Base-by-base conservation (phyloP, 2,113 vertebrate genomes). In the Ramphastos sulfuratus region DNA sequence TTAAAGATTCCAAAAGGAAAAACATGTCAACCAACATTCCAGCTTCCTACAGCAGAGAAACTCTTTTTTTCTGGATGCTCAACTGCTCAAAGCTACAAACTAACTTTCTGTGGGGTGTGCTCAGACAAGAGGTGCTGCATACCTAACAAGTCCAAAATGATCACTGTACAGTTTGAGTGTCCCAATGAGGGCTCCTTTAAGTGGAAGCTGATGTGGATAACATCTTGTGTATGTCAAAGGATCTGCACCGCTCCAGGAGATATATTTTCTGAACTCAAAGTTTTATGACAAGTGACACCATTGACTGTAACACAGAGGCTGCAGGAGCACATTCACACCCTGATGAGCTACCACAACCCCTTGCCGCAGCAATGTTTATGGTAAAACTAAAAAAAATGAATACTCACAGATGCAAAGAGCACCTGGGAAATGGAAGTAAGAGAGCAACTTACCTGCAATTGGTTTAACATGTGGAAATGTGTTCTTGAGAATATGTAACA, bases 131-230 rank as follows among this genome's bases (percentile, higher is more conserved):
- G 98, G 94, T 99, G 99, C 96, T 99, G 99, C 37, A 66, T 98
- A 56, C 99, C 99, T 37, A 99, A 98, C 60, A 98, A 98, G 89
- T 99, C 99, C 28, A 97, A 91, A 89, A 98, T 98, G 95, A 98
- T 99, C 90, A 98, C 98, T 5, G 92, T 99, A 55, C 96, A 98
- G 90, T 99, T 99, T 86, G 98, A 97, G 24, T 99, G 99, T 80
- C 98, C 98, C 60, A 97, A 94, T 0, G 98, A 98, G 94, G 96
- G 97, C 55, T 98, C 79, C 27, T 98, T 98, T n/a, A 97, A 96
- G 76, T 99, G 99, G 99, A 99, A 98, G 97, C 99, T 99, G 98
- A 98, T 99, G 97, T 99, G 98, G 99, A 98, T 99, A 90, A 99
- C 96, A 4, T 99, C 99, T 4, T 99, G 99, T 7, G 98, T 99